Evolutionary conservation across 2,113 vertebrate species (phyloP).

Genomic region (Chroicocephalus ridibundus): DNA sequence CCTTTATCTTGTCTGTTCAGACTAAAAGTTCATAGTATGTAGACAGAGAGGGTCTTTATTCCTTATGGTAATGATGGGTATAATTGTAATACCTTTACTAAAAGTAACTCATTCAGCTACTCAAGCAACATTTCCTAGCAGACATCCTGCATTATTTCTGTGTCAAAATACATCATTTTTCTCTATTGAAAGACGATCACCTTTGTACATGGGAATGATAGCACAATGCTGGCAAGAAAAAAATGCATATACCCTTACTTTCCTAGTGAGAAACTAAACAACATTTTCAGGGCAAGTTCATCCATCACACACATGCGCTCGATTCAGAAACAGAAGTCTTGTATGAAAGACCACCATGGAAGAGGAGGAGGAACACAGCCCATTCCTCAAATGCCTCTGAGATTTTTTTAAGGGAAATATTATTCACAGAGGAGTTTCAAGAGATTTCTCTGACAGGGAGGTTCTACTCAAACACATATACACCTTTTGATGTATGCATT

Average conservation of each 20-base stretch:
- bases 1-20: not conserved
- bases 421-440: not conserved
- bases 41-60: not conserved
- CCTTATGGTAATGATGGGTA: not conserved
- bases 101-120: not conserved
- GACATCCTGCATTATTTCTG: fast-evolving
- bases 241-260: not conserved
- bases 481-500: fast-evolving
- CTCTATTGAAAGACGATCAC: not conserved
- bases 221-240: not conserved
- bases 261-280: not conserved
- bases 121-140: not conserved
- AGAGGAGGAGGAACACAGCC: fast-evolving
- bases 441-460: not conserved
- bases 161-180: not conserved
- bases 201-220: not conserved
- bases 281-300: not conserved
- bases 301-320: not conserved
- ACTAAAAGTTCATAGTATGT: not conserved
- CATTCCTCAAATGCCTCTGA: not conserved
- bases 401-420: not conserved
- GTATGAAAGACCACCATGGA: not conserved
- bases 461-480: not conserved
- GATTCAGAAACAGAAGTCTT: not conserved
- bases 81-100: not conserved